Evolutionary conservation across 2,797 vertebrate species (phyloP).

Genomic region (Atherinosoma microstoma): DNA sequence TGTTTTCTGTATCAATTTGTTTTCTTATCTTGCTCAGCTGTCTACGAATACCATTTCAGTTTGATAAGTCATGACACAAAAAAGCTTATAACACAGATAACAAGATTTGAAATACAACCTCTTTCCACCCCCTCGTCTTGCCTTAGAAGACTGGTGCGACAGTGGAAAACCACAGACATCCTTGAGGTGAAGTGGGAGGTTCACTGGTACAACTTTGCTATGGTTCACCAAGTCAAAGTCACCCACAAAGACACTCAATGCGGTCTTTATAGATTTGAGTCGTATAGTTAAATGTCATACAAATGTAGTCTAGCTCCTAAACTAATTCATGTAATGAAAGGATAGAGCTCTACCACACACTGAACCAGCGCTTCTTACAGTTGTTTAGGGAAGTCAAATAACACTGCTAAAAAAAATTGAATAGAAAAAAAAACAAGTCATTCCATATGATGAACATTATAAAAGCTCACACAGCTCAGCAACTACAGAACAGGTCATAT

Average conservation of each 20-base stretch:
- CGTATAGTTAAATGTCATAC: conserved; percentile 49
- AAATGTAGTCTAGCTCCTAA: conserved; percentile 33
- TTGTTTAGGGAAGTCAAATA: conserved; percentile 39
- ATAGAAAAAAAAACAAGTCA: conserved; percentile 26
- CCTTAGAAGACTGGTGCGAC: conserved; percentile 65
- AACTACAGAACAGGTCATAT: conserved; percentile 68
- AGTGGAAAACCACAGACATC: conserved; percentile 78
- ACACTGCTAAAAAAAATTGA: conserved; percentile 36
- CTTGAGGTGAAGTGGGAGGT: conserved; percentile 76
- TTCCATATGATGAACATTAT: conserved; percentile 74
- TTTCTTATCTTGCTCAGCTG: conserved; percentile 3
- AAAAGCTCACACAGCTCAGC: conserved; percentile 58
- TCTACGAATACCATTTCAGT: conserved; percentile 7
- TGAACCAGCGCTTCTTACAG: conserved; percentile 19
- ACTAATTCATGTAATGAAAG: conserved; percentile 59
- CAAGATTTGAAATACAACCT: conserved; percentile 41
- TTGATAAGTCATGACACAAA: conserved; percentile 15
- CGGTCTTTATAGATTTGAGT: conserved; percentile 42
- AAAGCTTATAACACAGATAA: conserved; percentile 12
- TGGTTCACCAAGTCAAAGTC: conserved; percentile 63
- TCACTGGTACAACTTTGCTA: conserved; percentile 56
- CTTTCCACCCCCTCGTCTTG: conserved; percentile 51
- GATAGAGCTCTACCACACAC: conserved; percentile 25
- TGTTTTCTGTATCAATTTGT: conserved; percentile 1
- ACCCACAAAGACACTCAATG: conserved; percentile 60